phyloP scores from a whole-genome alignment of 2,888 invertebrate species.

The Mylabris sibirica region DNA sequence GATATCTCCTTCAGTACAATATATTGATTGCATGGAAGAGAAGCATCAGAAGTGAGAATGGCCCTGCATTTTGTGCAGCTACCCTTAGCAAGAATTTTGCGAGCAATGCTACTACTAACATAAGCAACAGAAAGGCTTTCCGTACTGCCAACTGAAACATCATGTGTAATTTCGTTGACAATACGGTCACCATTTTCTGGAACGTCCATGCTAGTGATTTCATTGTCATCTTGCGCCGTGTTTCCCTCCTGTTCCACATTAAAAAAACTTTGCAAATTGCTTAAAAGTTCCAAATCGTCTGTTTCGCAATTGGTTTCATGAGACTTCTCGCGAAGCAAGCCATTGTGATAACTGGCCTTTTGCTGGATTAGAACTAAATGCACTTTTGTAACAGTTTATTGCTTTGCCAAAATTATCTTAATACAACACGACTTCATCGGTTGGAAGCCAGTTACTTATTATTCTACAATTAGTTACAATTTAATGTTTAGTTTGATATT shows the following conservation, averaged over 20 bases:
- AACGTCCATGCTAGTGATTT: neutral
- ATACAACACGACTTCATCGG: no score
- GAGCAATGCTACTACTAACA: neutral
- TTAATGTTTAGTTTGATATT: no score
- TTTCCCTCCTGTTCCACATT: no score
- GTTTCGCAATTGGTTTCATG: slow-evolving; percentile 5
- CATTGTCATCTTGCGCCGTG: no score
- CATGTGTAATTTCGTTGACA: neutral
- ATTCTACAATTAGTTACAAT: no score
- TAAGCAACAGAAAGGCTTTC: neutral
- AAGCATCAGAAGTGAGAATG: neutral
- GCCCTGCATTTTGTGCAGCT: neutral
- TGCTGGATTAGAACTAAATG: neutral
- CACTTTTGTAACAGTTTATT: no score
- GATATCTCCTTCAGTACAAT: no score
- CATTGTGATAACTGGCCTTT: slow-evolving; percentile 13
- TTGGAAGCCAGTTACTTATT: no score
- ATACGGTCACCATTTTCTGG: neutral
- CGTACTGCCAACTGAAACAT: neutral
- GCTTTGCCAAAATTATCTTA: no score
- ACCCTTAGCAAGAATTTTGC: neutral
- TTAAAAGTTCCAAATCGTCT: no score
- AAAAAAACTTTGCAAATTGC: no score
- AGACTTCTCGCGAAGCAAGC: neutral
- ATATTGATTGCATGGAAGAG: no score